phyloP scores from a whole-genome alignment of 30 jellyfish, hydroid and myxozoan genomes.

The Chrysaora quinquecirrha region DNA sequence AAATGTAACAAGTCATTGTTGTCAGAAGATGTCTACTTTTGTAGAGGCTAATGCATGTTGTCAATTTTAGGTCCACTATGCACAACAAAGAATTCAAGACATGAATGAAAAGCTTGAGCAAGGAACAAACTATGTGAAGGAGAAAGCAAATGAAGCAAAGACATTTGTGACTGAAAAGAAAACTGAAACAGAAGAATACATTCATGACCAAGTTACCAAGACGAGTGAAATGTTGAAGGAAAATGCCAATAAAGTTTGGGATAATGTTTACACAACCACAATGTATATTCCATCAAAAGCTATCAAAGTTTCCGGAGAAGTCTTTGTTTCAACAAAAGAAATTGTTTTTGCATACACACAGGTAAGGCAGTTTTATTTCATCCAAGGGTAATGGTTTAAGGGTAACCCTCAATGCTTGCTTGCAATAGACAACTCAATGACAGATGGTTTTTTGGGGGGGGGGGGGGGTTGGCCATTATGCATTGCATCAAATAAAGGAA shows the following conservation, averaged over 20 bases:
- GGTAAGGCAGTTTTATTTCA: constrained; percentile 53
- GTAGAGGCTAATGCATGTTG: not conserved
- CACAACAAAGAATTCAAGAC: constrained; percentile 87
- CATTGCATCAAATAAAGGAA: not conserved
- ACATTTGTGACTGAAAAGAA: constrained; percentile 31
- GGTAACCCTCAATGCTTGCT: not conserved
- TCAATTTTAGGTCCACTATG: constrained; percentile 83
- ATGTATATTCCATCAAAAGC: constrained; percentile 96
- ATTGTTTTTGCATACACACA: constrained; percentile 91
- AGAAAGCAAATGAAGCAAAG: constrained; percentile 76
- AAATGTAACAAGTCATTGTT: too few relatives aligned
- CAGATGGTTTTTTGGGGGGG: too few relatives aligned
- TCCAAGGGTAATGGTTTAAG: not conserved
- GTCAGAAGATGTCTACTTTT: too few relatives aligned
- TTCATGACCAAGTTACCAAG: constrained; percentile 50
- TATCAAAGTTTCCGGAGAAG: constrained; percentile 90
- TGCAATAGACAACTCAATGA: not conserved
- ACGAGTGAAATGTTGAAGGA: constrained; percentile 65
- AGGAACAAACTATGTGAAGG: constrained; percentile 91
- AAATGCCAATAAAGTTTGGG: constrained; percentile 64
- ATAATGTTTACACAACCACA: constrained; percentile 82
- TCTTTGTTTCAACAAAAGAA: constrained; percentile 87
- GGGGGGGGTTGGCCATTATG: too few relatives aligned
- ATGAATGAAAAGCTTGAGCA: constrained; percentile 83
- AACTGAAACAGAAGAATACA: constrained; percentile 46